phyloP scores from a whole-genome alignment of 2,888 invertebrate species.

The Onchidella celtica region DNA sequence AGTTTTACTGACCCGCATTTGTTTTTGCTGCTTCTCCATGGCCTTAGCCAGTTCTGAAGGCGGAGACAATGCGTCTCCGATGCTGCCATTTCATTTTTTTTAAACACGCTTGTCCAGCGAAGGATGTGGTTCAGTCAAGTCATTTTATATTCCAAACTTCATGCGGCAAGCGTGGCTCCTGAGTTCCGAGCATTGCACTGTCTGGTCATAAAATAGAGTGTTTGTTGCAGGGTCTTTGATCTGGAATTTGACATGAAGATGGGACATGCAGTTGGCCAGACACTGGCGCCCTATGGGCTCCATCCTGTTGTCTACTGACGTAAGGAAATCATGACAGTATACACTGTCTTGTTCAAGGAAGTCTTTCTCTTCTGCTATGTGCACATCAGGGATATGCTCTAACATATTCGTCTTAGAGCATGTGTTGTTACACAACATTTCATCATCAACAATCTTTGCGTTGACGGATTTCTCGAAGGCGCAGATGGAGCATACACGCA shows the following conservation, averaged over 20 bases:
- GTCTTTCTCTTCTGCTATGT: conserved; percentile 45
- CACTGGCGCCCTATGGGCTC: conserved; percentile 46
- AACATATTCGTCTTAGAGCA: conserved; percentile 48
- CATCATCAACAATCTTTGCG: conserved; percentile 50
- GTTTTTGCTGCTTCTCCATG: no score
- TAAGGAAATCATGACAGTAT: conserved; percentile 57
- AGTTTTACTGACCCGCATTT: no score
- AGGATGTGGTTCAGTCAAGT: no score
- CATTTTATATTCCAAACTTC: conserved; percentile 37
- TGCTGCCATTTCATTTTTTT: background rate
- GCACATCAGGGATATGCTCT: conserved; percentile 27
- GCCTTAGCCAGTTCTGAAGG: no score
- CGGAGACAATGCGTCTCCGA: background rate
- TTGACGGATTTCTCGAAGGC: conserved; percentile 52
- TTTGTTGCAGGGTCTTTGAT: conserved; percentile 46
- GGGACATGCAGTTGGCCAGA: conserved; percentile 53
- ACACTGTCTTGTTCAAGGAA: conserved; percentile 54
- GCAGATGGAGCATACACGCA: conserved; percentile 56
- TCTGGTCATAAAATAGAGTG: conserved; percentile 39
- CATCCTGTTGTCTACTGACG: conserved; percentile 44
- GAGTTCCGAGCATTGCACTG: conserved; percentile 42
- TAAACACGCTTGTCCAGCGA: background rate
- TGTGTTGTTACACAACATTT: conserved; percentile 56
- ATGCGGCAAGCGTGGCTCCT: conserved; percentile 27
- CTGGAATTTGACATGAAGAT: conserved; percentile 52